Conservation (phyloP, 1,140 invertebrate species). For the Spodoptera litura region DNA sequence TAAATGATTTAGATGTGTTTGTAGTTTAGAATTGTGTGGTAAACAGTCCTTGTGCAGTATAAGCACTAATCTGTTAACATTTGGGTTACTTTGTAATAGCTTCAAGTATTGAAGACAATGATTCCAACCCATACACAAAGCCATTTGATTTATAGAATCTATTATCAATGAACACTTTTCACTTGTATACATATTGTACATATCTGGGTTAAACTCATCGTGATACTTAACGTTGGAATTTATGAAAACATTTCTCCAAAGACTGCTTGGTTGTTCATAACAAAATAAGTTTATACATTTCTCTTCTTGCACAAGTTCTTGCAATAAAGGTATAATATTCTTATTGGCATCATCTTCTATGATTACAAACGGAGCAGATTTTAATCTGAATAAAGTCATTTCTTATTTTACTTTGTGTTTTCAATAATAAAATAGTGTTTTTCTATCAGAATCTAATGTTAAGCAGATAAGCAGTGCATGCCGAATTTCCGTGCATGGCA, state of each 20-base stretch:
- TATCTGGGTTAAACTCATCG: slow-evolving; percentile 58
- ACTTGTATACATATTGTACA: slow-evolving; percentile 51
- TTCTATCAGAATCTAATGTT: too few relatives aligned
- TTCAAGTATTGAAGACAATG: slow-evolving; percentile 65
- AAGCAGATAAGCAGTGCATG: too few relatives aligned
- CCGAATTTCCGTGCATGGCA: not conserved
- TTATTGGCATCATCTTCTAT: slow-evolving; percentile 75
- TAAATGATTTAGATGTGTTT: slow-evolving; percentile 82
- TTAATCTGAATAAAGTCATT: slow-evolving; percentile 75
- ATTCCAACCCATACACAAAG: slow-evolving; percentile 70
- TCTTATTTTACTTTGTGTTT: slow-evolving; percentile 3
- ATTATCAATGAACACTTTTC: slow-evolving; percentile 69
- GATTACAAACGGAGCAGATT: slow-evolving; percentile 66
- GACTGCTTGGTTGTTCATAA: slow-evolving; percentile 72
- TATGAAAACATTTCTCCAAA: slow-evolving; percentile 75
- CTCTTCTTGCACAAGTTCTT: slow-evolving; percentile 63
- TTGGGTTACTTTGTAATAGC: slow-evolving; percentile 57
- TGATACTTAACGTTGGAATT: slow-evolving; percentile 57
- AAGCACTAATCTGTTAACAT: slow-evolving; percentile 80
- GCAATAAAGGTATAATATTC: slow-evolving; percentile 72
- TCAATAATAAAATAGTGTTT: not conserved
- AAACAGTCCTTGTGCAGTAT: slow-evolving; percentile 85
- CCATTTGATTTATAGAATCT: slow-evolving; percentile 83
- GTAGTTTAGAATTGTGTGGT: slow-evolving; percentile 71
- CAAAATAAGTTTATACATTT: slow-evolving; percentile 68